Conservation (phyloP, 2,113 vertebrate species). For the Oncorhynchus tshawytscha region DNA sequence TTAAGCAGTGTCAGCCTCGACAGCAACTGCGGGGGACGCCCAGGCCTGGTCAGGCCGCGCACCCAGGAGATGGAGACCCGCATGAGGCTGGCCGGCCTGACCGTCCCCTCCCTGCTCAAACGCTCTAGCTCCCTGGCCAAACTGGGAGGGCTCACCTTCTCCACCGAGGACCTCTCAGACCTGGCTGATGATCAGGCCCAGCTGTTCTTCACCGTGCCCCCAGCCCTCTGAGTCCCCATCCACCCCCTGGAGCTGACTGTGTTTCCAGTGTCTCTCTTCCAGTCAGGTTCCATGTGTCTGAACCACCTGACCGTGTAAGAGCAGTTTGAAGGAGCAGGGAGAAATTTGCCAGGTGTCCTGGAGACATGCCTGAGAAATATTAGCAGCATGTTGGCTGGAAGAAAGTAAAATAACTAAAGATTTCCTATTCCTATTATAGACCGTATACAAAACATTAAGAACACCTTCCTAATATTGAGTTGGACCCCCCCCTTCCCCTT, state of each 20-base stretch:
- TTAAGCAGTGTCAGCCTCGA: conserved; percentile 86
- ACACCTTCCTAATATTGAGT: conserved; percentile 6
- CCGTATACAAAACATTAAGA: conserved; percentile 26
- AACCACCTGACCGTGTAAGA: conserved; percentile 58
- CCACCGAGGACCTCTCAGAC: conserved; percentile 75
- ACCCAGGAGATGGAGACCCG: conserved; percentile 83
- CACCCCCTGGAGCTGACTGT: conserved; percentile 15
- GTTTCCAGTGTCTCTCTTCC: conserved; percentile 20
- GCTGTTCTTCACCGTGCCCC: conserved; percentile 1
- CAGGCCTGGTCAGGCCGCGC: conserved; percentile 78
- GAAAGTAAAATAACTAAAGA: conserved; percentile 24
- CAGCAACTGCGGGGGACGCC: conserved; percentile 76
- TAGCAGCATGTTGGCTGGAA: conserved; percentile 29
- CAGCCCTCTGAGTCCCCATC: conserved; percentile 15
- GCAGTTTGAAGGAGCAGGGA: conserved; percentile 10
- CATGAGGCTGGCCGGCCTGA: conserved; percentile 78
- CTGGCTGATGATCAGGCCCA: neutral
- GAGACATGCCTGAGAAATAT: conserved; percentile 7
- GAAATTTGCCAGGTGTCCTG: neutral
- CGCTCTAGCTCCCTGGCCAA: conserved; percentile 84
- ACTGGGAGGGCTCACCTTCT: conserved; percentile 80
- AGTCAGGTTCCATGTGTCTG: no score
- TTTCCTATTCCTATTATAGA: conserved; percentile 20
- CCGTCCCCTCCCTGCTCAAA: conserved; percentile 78
- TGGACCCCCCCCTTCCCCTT: no score